Base-by-base conservation (phyloP, 2,888 invertebrate genomes). In the Rhogogaster chlorosoma region DNA sequence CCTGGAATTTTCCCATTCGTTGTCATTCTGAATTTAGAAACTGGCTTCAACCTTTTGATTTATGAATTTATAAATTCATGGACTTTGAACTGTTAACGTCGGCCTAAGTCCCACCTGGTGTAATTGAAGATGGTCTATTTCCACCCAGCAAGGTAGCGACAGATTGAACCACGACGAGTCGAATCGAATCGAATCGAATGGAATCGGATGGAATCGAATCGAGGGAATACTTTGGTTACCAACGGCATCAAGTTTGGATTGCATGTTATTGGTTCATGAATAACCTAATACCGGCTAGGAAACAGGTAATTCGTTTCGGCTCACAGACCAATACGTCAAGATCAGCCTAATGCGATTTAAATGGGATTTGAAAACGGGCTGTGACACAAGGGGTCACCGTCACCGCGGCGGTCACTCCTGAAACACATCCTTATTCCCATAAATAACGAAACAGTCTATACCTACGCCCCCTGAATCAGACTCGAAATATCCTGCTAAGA, bases 261-360 rank as follows among this genome's bases (percentile, higher is more conserved):
- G 87, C 87, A 86, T 88, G 88, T 88, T 88, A 88, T 88, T 88
- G 88, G 88, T 88, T 88, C 88, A 88, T 88, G 88, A 88, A 88
- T 88, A 88, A 87, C 87, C 87, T 88, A 88, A 88, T 88, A 85
- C 86, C 86, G 83, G 29, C 83, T 87, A 86, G 87, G 87, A 86
- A 88, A 87, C 87, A 82, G 87, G 86, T 88, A 87, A 87, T 87
- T 87, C 86, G 87, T 86, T 87, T 88, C 85, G 70, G 85, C 83
- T 83, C 86, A 82, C 84, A 86, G 87, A 85, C 87, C 86, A 87
- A 86, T 87, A 85, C 86, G 87, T 88, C 87, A 86, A 86, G 73
- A 86, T 82, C 38, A 75, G 67, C 57, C 75, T 73, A 83, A 86
- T 84, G 84, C 61, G 77, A 84, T 88, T 87, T 87, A 87, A 87